Base-by-base conservation (phyloP, 1,140 invertebrate genomes). In the Propsilocerus akamusi region DNA sequence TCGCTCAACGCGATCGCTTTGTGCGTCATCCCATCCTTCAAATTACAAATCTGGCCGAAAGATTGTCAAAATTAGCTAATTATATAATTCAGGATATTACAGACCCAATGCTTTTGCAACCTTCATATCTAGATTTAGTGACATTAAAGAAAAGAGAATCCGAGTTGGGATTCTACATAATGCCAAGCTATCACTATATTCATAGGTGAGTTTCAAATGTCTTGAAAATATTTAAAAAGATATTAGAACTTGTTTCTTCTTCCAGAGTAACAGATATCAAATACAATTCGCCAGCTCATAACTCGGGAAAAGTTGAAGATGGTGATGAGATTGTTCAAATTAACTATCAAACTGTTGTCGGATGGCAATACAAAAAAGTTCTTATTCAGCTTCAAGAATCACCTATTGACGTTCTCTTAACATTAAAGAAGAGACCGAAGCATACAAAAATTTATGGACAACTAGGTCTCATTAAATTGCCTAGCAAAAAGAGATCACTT, bases 261-360 rank as follows among this genome's bases (percentile, higher is more conserved):
- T 46, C 10, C 14, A 56, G 60, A 51, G 63, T 96, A 52, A 82
- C 82, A 12, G 83, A 85, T 57, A 81, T 92, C 22, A 88, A 89
- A 63, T 82, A 82, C 65, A 82, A 83, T 52, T 85, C 82, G 32
- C 80, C 81, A 47, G 88, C 84, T 26, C 81, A 92, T 69, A 76
- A 83, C 26, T 86, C 83, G 61, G 85, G 83, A 2, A 89, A 90
- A 69, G 86, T 94, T 59, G 86, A 90, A 68, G 83, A 86, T 58
- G 89, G 89, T 2, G 90, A 95, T 69, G 90, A 95, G 71, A 86
- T 96, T 52, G 83, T 94, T 20, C 88, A 87, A 72, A 82, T 91
- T 10, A 90, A 91, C 67, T 87, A 89, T 65, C 86, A 91, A 63
- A 91, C 86, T n/a, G 85, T 91, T 14, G 85, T 89, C 54, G 87